Evolutionary conservation across 2,888 invertebrate genomes (phyloP).

Genomic region (Tyria jacobaeae): DNA sequence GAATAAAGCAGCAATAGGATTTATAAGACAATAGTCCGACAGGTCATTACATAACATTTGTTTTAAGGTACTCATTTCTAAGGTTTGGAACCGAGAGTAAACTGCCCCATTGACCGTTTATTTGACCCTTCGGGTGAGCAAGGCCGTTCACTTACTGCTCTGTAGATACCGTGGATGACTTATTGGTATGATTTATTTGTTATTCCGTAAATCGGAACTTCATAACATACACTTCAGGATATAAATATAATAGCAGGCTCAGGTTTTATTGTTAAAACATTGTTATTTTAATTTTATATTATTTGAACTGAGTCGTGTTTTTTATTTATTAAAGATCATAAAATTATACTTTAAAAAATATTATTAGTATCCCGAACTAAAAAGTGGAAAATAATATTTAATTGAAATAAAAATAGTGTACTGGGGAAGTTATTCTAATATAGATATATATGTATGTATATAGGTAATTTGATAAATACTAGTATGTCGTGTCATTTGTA

Average conservation of each 20-base stretch:
- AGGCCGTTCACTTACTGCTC: slow-evolving; percentile 68
- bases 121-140: slow-evolving; percentile 70
- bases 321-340: too few relatives aligned
- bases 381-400: too few relatives aligned
- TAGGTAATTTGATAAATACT: too few relatives aligned
- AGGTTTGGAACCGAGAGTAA: slow-evolving; percentile 71
- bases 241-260: not conserved
- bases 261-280: too few relatives aligned
- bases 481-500: too few relatives aligned
- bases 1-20: not conserved
- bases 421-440: too few relatives aligned
- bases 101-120: slow-evolving; percentile 74
- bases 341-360: too few relatives aligned
- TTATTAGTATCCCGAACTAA: too few relatives aligned
- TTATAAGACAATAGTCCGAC: slow-evolving; percentile 6
- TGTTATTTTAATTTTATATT: too few relatives aligned
- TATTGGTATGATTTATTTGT: slow-evolving; percentile 24
- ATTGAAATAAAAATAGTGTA: too few relatives aligned
- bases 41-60: slow-evolving; percentile 26
- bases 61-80: slow-evolving; percentile 28
- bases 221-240: not conserved
- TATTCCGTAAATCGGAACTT: not conserved
- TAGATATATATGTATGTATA: too few relatives aligned
- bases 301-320: too few relatives aligned
- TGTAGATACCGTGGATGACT: slow-evolving; percentile 15